phyloP scores from a whole-genome alignment of 1,140 invertebrate genomes.

The Brachystomella parvula region DNA sequence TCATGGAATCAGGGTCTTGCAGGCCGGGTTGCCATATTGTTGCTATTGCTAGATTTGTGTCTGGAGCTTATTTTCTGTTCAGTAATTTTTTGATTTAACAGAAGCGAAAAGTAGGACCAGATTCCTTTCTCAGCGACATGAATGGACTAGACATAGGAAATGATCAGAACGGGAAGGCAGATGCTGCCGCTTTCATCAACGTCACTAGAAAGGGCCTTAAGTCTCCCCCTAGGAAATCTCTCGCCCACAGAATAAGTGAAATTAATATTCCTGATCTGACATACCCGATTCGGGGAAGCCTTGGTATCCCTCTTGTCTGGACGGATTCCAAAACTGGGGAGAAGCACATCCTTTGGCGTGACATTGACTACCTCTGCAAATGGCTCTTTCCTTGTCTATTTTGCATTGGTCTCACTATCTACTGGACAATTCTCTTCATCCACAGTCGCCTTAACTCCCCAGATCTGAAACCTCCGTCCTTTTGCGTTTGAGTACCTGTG shows the following conservation, averaged over 20 bases:
- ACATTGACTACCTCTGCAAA: conserved; percentile 58
- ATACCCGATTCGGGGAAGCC: background rate
- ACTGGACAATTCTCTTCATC: conserved; percentile 52
- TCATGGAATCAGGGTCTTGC: no score
- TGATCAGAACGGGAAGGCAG: background rate
- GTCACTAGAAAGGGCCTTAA: background rate
- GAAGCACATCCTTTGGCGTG: conserved; percentile 57
- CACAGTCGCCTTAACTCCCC: conserved; percentile 12
- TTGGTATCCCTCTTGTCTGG: conserved; percentile 46
- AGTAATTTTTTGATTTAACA: background rate
- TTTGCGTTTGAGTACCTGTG: no score
- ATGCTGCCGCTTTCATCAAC: background rate
- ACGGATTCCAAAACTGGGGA: conserved; percentile 54
- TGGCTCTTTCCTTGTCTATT: conserved; percentile 66
- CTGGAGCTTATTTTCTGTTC: no score
- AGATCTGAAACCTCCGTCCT: background rate
- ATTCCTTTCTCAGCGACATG: background rate
- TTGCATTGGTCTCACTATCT: conserved; percentile 61
- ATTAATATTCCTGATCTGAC: background rate
- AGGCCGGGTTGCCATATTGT: no score
- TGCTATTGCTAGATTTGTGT: no score
- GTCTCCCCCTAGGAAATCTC: background rate
- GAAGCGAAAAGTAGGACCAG: background rate
- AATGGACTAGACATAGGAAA: background rate
- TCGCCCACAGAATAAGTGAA: background rate